Evolutionary conservation across 2,797 vertebrate species (phyloP).

Genomic region (Botia kubotai): DNA sequence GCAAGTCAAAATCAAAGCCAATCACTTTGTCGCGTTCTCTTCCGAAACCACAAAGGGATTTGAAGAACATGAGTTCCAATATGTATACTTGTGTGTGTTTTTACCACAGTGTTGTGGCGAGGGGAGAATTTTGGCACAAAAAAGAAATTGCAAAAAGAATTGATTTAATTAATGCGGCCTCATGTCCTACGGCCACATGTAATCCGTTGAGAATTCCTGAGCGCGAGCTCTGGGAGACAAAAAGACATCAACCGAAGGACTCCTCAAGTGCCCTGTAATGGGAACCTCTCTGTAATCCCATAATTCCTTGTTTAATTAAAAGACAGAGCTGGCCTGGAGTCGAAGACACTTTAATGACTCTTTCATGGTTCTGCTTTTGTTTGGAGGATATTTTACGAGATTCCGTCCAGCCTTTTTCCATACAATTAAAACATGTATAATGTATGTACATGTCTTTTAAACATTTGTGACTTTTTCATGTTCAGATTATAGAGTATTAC

Average conservation of each 20-base stretch:
- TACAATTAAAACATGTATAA: conserved; percentile 13
- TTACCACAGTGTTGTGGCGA: conserved; percentile 51
- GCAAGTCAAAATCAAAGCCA: conserved; percentile 68
- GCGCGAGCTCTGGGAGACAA: conserved; percentile 73
- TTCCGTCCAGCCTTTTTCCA: conserved; percentile 45
- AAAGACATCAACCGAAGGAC: conserved; percentile 75
- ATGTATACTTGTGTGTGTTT: conserved; percentile 54
- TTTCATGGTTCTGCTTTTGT: conserved; percentile 61
- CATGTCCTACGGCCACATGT: conserved; percentile 80
- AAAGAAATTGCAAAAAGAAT: conserved; percentile 69
- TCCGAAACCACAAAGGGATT: conserved; percentile 63
- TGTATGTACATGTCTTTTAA: too few relatives aligned
- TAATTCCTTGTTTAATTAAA: conserved; percentile 89
- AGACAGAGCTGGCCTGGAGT: conserved; percentile 74
- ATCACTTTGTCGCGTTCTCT: conserved; percentile 69
- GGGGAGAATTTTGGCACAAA: conserved; percentile 52
- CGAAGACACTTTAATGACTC: conserved; percentile 69
- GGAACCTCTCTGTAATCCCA: conserved; percentile 81
- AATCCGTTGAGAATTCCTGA: conserved; percentile 78
- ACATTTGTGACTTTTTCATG: too few relatives aligned
- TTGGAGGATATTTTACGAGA: conserved; percentile 45
- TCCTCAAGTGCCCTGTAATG: conserved; percentile 79
- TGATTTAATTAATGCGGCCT: conserved; percentile 82
- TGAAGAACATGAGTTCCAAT: conserved; percentile 50
- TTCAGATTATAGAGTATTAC: too few relatives aligned